These are phyloP conservation scores for Onthophagus sagittarius DNA, from an alignment of 2,888 invertebrate genomes.

Conservation along the genomic window DNA sequence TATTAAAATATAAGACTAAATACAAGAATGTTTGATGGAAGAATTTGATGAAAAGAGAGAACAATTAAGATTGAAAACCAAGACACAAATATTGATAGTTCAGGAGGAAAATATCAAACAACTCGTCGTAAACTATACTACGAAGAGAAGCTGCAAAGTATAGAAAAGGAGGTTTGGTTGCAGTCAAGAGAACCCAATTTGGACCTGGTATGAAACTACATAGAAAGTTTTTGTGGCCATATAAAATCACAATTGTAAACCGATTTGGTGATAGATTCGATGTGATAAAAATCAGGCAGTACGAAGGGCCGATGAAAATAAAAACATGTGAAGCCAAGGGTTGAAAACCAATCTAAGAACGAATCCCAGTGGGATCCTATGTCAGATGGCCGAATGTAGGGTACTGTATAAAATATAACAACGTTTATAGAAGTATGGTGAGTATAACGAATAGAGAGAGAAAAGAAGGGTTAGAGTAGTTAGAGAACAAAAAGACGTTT, in stretches of 20 bases:
- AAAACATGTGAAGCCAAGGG: slow-evolving; percentile 29
- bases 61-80: slow-evolving; percentile 20
- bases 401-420: too few species aligned
- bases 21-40: slow-evolving; percentile 18
- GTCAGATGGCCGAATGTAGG: slow-evolving; percentile 11
- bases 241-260: slow-evolving; percentile 30
- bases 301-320: slow-evolving; percentile 9
- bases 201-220: slow-evolving; percentile 38
- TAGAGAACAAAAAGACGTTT: too few species aligned
- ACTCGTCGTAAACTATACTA: slow-evolving; percentile 29
- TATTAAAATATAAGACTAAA: slow-evolving; percentile 16
- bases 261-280: neutral
- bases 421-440: neutral
- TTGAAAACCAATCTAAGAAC: slow-evolving; percentile 14
- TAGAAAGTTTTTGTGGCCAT: slow-evolving; percentile 40
- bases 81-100: slow-evolving; percentile 23
- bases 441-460: too few species aligned
- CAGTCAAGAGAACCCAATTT: slow-evolving; percentile 42
- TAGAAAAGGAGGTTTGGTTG: slow-evolving; percentile 33
- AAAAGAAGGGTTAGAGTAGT: too few species aligned
- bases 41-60: slow-evolving; percentile 23
- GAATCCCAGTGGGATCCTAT: slow-evolving; percentile 12
- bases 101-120: slow-evolving; percentile 30
- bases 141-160: slow-evolving; percentile 29
- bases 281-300: too few species aligned